Evolutionary conservation across 2,888 invertebrate genomes (phyloP), one percentile per base, ranked within the genome.

Genomic region (Parnassius mnemosyne): DNA sequence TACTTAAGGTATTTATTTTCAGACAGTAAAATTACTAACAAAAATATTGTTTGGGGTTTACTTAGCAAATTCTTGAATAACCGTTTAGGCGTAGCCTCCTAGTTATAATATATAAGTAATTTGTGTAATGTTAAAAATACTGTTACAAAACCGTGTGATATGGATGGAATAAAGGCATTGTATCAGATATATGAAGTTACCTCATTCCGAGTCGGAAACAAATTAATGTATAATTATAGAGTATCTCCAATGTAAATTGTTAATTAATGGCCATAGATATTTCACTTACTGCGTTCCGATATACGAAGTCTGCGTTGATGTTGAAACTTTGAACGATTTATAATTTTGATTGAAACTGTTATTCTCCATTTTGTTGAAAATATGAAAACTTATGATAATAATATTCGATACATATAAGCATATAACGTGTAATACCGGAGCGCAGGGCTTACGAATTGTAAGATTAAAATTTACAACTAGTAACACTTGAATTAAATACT

Each of bases 131-230:
- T 49, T 49, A 13, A 56, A 58, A 47, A 59, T 58, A 52, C 68
- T n/a, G 13, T 74, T 77, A 78, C 71, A 79, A 81, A 80, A 70
- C 79, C 70, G 81, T 84, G 85, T 86, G 85, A 85, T 85, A 84
- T 73, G 73, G 70, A 78, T 70, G 70, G 68, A 76, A 77, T 77
- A 76, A 76, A 80, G 72, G 69, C 75, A 79, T 68, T 69, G 63
- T 64, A 71, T 66, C 66, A 67, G 61, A 65, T 68, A 67, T 73
- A 74, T 77, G 79, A 81, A 85, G 87, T 86, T 87, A 87, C 86
- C 87, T 85, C 74, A 66, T 75, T 75, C 75, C 75, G 60, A 61
- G 60, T 66, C 66, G 74, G 71, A 74, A 73, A 68, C 65, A 69
- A 74, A 34, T 34, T 34, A 34, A 71, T 71, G 69, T 71, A 69